phyloP scores from a whole-genome alignment of 2,113 vertebrate genomes.

The Rhabdomys dilectus region DNA sequence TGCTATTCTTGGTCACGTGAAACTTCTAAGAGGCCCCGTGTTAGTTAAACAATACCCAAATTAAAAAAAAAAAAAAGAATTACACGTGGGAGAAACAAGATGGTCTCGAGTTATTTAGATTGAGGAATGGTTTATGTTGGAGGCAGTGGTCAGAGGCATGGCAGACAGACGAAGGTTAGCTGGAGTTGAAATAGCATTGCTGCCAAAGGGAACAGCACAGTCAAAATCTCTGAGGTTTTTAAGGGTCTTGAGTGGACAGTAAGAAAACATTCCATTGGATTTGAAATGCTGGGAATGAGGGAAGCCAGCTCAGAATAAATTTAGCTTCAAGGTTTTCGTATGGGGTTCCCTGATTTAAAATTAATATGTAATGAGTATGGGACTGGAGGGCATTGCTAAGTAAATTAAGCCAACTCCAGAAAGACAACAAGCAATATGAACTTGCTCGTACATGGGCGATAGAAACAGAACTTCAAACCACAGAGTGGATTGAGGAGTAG shows the following conservation, averaged over 20 bases:
- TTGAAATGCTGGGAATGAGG: background rate
- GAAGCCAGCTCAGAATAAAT: background rate
- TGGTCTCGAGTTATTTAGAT: background rate
- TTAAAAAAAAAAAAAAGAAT: background rate
- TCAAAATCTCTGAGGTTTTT: background rate
- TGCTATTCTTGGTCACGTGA: background rate
- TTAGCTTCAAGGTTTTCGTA: constrained; percentile 27
- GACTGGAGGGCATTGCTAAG: background rate
- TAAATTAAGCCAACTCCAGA: background rate
- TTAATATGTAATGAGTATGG: background rate
- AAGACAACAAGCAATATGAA: background rate
- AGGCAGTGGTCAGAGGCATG: background rate
- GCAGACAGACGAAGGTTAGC: background rate
- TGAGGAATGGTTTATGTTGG: background rate
- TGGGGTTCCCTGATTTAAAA: constrained; percentile 1
- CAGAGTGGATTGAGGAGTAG: background rate
- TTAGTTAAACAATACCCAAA: background rate
- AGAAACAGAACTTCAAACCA: background rate
- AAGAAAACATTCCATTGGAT: background rate
- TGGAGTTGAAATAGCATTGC: background rate
- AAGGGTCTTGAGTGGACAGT: background rate
- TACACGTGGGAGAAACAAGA: background rate
- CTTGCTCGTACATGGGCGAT: background rate
- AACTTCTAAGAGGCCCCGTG: background rate
- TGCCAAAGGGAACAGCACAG: background rate